Conservation (phyloP, 1,140 invertebrate species). For the Anoplolepis gracilipes region DNA sequence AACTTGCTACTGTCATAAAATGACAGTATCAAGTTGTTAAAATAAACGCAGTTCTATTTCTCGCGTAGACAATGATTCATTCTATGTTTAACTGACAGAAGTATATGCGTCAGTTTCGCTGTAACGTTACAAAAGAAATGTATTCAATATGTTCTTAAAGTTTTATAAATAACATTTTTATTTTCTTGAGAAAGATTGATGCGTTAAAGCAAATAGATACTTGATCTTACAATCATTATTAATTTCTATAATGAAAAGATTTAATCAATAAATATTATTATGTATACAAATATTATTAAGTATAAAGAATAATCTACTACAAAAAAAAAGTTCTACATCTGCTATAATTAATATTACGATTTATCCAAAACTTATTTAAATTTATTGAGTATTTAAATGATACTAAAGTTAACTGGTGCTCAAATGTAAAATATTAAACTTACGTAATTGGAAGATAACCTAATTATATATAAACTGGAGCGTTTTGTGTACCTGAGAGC, state of each 20-base stretch:
- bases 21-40: neutral
- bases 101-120: neutral
- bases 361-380: neutral
- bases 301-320: no score
- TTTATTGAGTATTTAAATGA: neutral
- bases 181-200: neutral
- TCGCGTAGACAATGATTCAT: neutral
- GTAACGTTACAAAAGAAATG: neutral
- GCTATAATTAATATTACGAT: neutral
- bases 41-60: neutral
- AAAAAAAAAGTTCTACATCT: no score
- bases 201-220: neutral
- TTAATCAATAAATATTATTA: neutral
- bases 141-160: neutral
- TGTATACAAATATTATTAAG: no score
- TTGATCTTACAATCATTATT: neutral
- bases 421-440: conserved; percentile 12
- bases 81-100: conserved; percentile 1
- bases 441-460: conserved; percentile 29
- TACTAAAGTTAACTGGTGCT: neutral
- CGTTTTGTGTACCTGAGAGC: conserved; percentile 12
- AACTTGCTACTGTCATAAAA: neutral
- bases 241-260: neutral
- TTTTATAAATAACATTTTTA: neutral
- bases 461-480: conserved; percentile 43